These are phyloP conservation scores for Protonemura montana DNA, from an alignment of 2,888 invertebrate species.

Conservation along the genomic window DNA sequence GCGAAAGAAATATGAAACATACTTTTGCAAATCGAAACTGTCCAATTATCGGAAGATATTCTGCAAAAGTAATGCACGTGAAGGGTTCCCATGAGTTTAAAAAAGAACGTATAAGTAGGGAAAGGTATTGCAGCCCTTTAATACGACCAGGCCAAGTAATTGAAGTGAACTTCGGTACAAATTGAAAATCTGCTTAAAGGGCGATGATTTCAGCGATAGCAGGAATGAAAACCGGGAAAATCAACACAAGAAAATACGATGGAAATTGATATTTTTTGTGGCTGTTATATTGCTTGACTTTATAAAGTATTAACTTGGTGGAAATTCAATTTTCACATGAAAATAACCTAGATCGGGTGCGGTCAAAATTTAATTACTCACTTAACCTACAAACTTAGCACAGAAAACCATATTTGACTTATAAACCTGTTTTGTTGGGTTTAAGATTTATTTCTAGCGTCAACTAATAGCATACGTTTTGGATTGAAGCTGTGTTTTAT, in stretches of 20 bases:
- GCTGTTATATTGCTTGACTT: neutral
- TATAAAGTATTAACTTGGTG: no score
- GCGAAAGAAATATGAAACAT: neutral
- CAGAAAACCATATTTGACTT: no score
- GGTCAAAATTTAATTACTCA: no score
- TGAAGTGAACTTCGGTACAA: neutral
- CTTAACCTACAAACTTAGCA: no score
- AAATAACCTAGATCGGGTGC: no score
- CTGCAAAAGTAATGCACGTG: neutral
- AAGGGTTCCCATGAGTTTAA: neutral
- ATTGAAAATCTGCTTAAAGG: neutral
- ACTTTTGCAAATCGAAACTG: neutral
- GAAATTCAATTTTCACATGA: no score
- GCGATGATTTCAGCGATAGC: neutral
- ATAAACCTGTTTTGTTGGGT: no score
- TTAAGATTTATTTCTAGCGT: no score
- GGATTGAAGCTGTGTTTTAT: no score
- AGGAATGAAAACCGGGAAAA: neutral
- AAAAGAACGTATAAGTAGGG: neutral
- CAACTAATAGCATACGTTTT: no score
- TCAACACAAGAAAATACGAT: neutral
- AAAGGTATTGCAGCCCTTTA: neutral
- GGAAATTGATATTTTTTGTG: neutral
- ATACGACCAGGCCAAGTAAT: no score
- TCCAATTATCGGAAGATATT: neutral